phyloP scores from a whole-genome alignment of 2,888 invertebrate species.

The Drosophila bunnanda region DNA sequence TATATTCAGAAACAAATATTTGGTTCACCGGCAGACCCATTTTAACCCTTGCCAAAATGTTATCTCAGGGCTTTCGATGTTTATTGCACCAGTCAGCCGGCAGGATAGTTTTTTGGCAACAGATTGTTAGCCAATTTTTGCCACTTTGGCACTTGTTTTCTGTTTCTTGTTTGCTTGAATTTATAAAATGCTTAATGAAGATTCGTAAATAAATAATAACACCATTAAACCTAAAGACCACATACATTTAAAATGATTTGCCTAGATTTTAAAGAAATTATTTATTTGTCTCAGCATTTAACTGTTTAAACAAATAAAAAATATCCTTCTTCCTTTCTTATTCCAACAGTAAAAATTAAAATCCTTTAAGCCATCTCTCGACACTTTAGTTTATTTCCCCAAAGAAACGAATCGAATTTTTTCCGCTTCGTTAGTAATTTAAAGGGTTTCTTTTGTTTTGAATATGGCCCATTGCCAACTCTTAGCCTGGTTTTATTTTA shows the following conservation, averaged over 20 bases:
- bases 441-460: neutral
- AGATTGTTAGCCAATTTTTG: slow-evolving; percentile 3
- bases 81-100: slow-evolving; percentile 14
- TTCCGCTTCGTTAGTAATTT: neutral
- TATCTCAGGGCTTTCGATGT: neutral
- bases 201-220: too few species aligned
- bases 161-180: neutral
- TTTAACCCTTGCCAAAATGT: slow-evolving; percentile 2
- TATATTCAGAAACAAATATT: slow-evolving; percentile 60
- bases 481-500: slow-evolving; percentile 6
- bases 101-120: slow-evolving; percentile 24
- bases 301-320: too few species aligned
- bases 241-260: too few species aligned
- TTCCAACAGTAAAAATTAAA: too few species aligned
- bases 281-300: too few species aligned
- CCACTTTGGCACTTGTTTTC: neutral
- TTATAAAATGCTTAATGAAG: too few species aligned
- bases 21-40: slow-evolving; percentile 1
- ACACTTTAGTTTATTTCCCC: too few species aligned
- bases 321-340: too few species aligned
- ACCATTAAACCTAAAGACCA: too few species aligned
- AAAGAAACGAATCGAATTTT: too few species aligned
- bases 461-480: neutral
- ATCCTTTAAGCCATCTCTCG: too few species aligned
- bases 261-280: too few species aligned